Base-by-base conservation (phyloP, 2,797 vertebrate genomes). In the Lemur catta region DNA sequence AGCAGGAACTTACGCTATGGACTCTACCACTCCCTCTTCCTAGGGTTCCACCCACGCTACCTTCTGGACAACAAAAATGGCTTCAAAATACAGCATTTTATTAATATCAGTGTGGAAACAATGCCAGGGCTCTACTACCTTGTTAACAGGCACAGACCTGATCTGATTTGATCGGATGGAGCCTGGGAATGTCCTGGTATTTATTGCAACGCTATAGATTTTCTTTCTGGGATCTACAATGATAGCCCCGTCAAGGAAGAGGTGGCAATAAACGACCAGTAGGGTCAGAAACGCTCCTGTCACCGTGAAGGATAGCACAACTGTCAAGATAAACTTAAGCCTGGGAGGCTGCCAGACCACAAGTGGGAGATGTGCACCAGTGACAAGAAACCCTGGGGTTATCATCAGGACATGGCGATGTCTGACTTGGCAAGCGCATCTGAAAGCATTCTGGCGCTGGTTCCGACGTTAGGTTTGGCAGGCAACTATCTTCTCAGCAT, bases 191-290 rank as follows among this genome's bases (percentile, higher is more conserved):
- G n/a, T n/a, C 65, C 59, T 88, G 55, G 99, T 94, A 98, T 98
- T 0, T 99, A 99, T 95, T 99, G 99, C 99, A 99, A 99, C 97
- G 99, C 99, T 67, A 99, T 99, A 4, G 78, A 98, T 67, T 99
- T 99, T 98, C 98, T 99, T 89, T 98, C 99, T 97, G 99, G 99
- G 99, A 99, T 99, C 38, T 99, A 99, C 94, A 99, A 99, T 2
- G 98, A 99, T 50, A 99, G 99, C 89, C 99, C 99, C 0, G 98
- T 99, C 57, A 99, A 99, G 99, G 99, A 99, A 96, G 98, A 98
- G 0, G 97, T 99, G 14, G 99, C 99, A 94, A 99, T 99, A 85
- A 99, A 99, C 87, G 99, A 99, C 96, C 95, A 99, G 57, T 99
- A 99, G 99, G 98, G 99, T 15, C 78, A 30, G 0, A 99, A 99